Evolutionary conservation across 1,140 invertebrate species (phyloP), one percentile per base, ranked within the genome.

Genomic region (Lerema accius): DNA sequence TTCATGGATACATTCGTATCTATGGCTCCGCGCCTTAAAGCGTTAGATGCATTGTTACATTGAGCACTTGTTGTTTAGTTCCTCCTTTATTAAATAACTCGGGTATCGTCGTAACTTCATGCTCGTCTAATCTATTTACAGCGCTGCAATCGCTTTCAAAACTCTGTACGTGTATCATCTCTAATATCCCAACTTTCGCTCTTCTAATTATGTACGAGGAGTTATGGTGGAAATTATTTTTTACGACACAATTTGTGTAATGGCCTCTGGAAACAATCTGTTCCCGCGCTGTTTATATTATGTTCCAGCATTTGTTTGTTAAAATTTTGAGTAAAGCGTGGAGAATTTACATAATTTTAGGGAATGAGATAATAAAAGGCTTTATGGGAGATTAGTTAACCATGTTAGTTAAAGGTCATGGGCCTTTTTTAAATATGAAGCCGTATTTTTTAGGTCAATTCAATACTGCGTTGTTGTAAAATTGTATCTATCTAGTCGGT

Each of bases 171-270:
- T 56, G 42, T 58, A 35, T 46, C 32, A 7, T 13, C 28, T 58
- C 13, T 32, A 56, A 56, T 58, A 58, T 45, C 14, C 23, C 15
- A 58, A 58, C 42, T 58, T 56, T 58, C 26, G 15, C 15, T 23
- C 46, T 58, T 46, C 55, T 58, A 58, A 58, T 58, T 58, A 58
- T 58, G 55, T 58, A 46, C 37, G 17, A 16, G 42, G 55, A 58
- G 42, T 58, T 58, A 58, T 46, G 40, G 40, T 45, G 40, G 26
- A 40, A 42, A 56, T 56, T 56, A 56, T 56, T 56, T 56, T 56
- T 56, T 56, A 56, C 53, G 53, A 56, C 55, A 58, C 55, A 58
- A 58, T 58, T 58, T 58, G 55, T 58, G 55, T 58, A 58, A 58
- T 58, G 26, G 55, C 40, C 53, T 42, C 40, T 58, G 42, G 32